Base-by-base conservation (phyloP, 2,888 invertebrate genomes). In the Sepiola atlantica region DNA sequence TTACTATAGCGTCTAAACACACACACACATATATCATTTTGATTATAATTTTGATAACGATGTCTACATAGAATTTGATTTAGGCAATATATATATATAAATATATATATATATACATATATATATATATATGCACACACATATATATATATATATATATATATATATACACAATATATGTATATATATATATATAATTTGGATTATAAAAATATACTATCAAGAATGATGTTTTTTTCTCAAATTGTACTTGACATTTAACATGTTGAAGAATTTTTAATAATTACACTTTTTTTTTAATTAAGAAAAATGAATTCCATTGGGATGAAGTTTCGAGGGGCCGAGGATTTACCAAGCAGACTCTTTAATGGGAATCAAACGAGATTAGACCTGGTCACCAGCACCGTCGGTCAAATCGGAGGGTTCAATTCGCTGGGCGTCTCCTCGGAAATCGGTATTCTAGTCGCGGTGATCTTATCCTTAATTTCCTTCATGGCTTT, bases 401-500 rank as follows among this genome's bases (percentile, higher is more conserved):
- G 24, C 21, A 61, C 61, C 24, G 61, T 24, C 21, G 61, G 61
- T 61, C 61, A 21, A 61, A 24, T 61, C 24, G 24, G 0, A 28
- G 24, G 28, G 8, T 61, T 61, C 24, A 61, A 24, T 28, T 12
- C 91, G 10, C 10, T 24, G 35, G 24, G 24, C 10, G 91, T 91
- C 20, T 91, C 91, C 4, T 21, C 91, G 32, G 91, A 91, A 91
- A 35, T 35, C 0, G 91, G 91, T 24, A 54, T 91, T 28, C 10
- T 54, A 24, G 91, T 91, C 2, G 91, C 91, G 16, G 28, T n/a
- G 3, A 45, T 94, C 12, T 57, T 94, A 24, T 16, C 90, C 32
- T 18, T 93, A 0, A n/a, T 91, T 91, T 93, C 91, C 45, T 35
- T 95, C 24, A 3, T 94, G n/a, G 94, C 94, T 20, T 35, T 94